Evolutionary conservation across 2,113 vertebrate genomes (phyloP).

Genomic region (Egretta garzetta): DNA sequence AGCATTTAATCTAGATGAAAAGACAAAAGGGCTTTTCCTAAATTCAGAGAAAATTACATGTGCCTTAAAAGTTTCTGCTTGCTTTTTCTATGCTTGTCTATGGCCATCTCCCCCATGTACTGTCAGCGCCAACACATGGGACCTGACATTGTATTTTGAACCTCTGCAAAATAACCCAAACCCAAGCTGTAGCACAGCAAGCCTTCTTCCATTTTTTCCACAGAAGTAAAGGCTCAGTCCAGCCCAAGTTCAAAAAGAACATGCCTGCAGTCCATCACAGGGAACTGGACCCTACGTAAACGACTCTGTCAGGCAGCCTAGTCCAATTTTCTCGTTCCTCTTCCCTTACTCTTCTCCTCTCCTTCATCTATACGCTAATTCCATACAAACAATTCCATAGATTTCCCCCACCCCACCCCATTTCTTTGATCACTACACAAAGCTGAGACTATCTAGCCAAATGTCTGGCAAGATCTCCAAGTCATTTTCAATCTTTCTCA

Average conservation of each 20-base stretch:
- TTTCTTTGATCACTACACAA: not conserved
- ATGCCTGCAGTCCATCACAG: not conserved
- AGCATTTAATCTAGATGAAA: not conserved
- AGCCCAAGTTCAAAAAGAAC: not conserved
- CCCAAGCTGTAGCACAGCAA: not conserved
- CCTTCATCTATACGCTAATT: not conserved
- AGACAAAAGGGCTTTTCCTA: not conserved
- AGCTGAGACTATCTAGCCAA: not conserved
- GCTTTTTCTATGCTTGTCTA: not conserved
- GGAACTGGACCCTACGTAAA: not conserved
- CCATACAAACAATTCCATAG: not conserved
- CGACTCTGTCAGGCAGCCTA: not conserved
- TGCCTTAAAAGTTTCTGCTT: not conserved
- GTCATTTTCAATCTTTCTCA: not conserved
- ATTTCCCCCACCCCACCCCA: too few relatives aligned
- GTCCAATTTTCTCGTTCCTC: not conserved
- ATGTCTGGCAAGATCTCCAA: not conserved
- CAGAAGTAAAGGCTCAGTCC: not conserved
- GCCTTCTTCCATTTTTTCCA: not conserved
- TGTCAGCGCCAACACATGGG: not conserved
- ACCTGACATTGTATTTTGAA: not conserved
- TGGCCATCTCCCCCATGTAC: not conserved
- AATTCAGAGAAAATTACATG: not conserved
- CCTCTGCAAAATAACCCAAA: not conserved
- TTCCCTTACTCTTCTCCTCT: not conserved